Conservation (phyloP, 2,888 invertebrate species). For the Mythimna loreyi region DNA sequence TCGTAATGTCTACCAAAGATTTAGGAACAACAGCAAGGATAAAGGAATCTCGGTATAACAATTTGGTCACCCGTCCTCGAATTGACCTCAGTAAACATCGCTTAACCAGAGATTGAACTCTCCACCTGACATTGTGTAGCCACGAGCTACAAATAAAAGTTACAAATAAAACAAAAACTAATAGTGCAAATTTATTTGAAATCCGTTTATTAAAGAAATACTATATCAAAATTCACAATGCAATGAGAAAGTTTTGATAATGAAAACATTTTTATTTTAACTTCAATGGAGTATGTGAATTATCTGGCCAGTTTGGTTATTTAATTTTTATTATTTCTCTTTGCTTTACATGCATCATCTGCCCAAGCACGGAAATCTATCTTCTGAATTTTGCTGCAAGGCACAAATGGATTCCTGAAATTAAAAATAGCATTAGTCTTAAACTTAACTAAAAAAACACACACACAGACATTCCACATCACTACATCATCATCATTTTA, state of each 20-base stretch:
- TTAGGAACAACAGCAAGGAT: no score
- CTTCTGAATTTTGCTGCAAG: constrained; percentile 1
- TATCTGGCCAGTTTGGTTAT: not conserved
- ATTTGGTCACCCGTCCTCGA: no score
- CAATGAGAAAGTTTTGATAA: not conserved
- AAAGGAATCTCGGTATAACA: no score
- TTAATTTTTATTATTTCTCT: not conserved
- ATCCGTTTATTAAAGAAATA: not conserved
- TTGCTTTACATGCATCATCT: not conserved
- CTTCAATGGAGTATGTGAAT: not conserved
- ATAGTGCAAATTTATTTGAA: not conserved
- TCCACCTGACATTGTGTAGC: no score
- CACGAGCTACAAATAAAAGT: no score
- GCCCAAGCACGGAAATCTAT: not conserved
- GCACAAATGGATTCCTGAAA: constrained; percentile 5
- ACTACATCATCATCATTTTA: no score
- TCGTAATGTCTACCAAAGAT: no score
- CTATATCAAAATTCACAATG: not conserved
- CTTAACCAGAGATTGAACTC: no score
- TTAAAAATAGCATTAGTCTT: not conserved
- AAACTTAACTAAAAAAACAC: no score
- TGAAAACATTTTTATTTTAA: not conserved
- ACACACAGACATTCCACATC: no score
- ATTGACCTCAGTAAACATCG: no score
- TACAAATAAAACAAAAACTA: not conserved